phyloP scores from a whole-genome alignment of 2,888 invertebrate species.

The Synanthedon myopaeformis region DNA sequence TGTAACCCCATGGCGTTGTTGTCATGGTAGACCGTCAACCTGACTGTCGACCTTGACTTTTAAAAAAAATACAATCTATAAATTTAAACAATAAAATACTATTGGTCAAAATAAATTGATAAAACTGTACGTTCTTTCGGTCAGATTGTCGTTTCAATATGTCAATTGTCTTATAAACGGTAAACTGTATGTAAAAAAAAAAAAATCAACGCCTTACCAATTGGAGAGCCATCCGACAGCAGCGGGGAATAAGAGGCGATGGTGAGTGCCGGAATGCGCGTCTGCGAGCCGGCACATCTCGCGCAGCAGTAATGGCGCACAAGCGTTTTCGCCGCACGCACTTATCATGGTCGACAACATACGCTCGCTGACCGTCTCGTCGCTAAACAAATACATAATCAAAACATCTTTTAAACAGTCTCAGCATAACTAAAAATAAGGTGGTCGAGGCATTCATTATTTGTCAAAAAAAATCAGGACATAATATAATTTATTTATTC shows the following conservation, averaged over 20 bases:
- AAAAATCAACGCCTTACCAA: constrained; percentile 53
- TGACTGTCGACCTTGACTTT: too few relatives aligned
- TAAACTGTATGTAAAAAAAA: neutral
- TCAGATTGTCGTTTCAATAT: neutral
- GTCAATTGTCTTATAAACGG: neutral
- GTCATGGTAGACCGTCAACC: too few relatives aligned
- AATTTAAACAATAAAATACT: too few relatives aligned
- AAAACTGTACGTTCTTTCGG: too few relatives aligned
- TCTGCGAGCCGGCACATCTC: constrained; percentile 78
- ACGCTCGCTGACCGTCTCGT: constrained; percentile 46
- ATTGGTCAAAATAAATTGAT: too few relatives aligned
- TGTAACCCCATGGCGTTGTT: too few relatives aligned
- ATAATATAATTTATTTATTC: neutral
- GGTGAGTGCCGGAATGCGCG: constrained; percentile 84
- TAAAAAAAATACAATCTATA: too few relatives aligned
- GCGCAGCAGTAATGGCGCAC: constrained; percentile 47
- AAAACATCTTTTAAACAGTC: too few relatives aligned
- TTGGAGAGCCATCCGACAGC: constrained; percentile 83
- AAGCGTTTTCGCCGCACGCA: constrained; percentile 51
- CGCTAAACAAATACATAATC: constrained; percentile 13
- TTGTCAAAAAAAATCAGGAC: too few relatives aligned
- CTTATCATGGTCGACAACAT: constrained; percentile 50
- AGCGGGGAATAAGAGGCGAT: constrained; percentile 83
- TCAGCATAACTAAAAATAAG: too few relatives aligned
- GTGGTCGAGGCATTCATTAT: too few relatives aligned